Evolutionary conservation across 2,888 invertebrate species (phyloP).

Genomic region (Scaptomyza parva): DNA sequence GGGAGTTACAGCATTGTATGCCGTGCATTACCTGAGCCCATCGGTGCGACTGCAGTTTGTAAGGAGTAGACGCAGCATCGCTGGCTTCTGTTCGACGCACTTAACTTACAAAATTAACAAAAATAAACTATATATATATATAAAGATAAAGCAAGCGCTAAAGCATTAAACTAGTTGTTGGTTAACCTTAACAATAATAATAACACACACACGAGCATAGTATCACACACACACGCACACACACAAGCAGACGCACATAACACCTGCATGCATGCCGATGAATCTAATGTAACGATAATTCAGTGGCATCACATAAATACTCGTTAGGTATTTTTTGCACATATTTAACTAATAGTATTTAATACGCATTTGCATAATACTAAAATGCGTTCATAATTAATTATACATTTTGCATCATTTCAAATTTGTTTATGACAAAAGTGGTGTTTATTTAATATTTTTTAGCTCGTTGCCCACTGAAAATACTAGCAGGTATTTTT

Average conservation of each 20-base stretch:
- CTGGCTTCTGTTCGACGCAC: slow-evolving; percentile 36
- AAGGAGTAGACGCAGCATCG: slow-evolving; percentile 77
- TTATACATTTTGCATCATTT: background rate
- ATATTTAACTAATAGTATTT: background rate
- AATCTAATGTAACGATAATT: slow-evolving; percentile 21
- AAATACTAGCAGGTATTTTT: background rate
- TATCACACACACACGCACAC: slow-evolving; percentile 1
- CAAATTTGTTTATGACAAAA: background rate
- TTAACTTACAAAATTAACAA: slow-evolving; percentile 60
- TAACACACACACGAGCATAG: slow-evolving; percentile 34
- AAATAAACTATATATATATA: slow-evolving; percentile 5
- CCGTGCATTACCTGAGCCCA: slow-evolving; percentile 65
- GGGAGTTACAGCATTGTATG: background rate
- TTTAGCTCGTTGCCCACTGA: background rate
- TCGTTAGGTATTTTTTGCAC: slow-evolving; percentile 5
- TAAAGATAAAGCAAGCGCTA: slow-evolving; percentile 60
- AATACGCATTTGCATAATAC: background rate
- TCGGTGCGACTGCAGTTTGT: slow-evolving; percentile 75
- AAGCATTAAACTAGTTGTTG: slow-evolving; percentile 61
- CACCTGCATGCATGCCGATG: slow-evolving; percentile 19
- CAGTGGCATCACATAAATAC: slow-evolving; percentile 3
- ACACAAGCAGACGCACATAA: slow-evolving; percentile 5
- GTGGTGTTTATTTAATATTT: background rate
- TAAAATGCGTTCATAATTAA: background rate
- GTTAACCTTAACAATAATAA: slow-evolving; percentile 63